Evolutionary conservation across 2,888 invertebrate genomes (phyloP).

Genomic region (Phymatocera aterrima): DNA sequence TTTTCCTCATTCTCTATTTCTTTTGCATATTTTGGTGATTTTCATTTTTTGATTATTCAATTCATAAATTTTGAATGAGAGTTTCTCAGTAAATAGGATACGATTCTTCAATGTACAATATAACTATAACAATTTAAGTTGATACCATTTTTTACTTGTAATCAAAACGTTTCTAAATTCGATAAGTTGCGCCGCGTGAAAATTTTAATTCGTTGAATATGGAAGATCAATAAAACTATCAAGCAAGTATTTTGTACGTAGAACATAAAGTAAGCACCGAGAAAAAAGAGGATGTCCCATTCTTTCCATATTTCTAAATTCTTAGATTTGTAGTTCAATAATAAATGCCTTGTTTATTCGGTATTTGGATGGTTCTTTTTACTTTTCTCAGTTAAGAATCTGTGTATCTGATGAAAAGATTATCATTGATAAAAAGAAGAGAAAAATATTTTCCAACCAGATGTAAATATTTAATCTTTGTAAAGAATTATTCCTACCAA

Average conservation of each 20-base stretch:
- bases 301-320: not conserved
- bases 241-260: not conserved
- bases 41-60: not conserved
- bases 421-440: not conserved
- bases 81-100: not conserved
- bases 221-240: not conserved
- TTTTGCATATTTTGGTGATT: not conserved
- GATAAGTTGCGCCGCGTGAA: conserved; percentile 21
- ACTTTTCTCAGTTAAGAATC: not conserved
- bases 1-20: not conserved
- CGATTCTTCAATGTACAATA: not conserved
- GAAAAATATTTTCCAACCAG: not conserved
- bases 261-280: not conserved
- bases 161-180: conserved; percentile 1
- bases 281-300: not conserved
- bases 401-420: not conserved
- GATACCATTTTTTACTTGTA: conserved; percentile 21
- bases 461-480: not conserved
- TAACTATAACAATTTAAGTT: conserved; percentile 16
- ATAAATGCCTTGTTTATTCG: not conserved
- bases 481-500: not conserved
- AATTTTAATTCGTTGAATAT: not conserved
- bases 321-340: not conserved
- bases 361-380: too few species aligned
- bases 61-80: not conserved